Evolutionary conservation across 2,888 invertebrate species (phyloP), one percentile per base, ranked within the genome.

Genomic region (Synanthedon andrenaeformis): DNA sequence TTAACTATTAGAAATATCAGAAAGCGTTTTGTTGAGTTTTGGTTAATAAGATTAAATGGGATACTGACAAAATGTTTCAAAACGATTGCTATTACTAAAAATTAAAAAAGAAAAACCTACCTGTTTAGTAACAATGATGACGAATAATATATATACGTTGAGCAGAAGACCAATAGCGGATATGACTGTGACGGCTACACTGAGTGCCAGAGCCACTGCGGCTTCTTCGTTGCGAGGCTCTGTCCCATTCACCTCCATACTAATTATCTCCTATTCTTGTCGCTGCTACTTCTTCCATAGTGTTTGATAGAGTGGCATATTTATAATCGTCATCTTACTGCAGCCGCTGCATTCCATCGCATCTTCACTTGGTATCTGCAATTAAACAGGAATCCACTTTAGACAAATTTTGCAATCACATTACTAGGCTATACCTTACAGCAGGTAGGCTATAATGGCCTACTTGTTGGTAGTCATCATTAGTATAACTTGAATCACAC

Each of bases 111-210:
- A 35, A 5, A 10, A 35, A 56, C 65, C 67, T 70, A 92, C 92
- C 91, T 92, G 92, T 81, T 91, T 91, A 53, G 92, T 91, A 56
- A 93, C 89, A 52, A 93, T 80, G 56, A 94, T 91, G 67, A 93
- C 89, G 66, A 93, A 88, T 45, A 94, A 82, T 69, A 94, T 91
- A 75, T 93, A 94, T 52, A 89, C 91, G 81, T 94, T 94, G 71
- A 94, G 89, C 62, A 93, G 81, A 61, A 94, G 86, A 64, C 94
- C 94, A 64, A 92, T 79, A 63, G 91, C 85, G 71, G 92, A 91
- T 77, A 92, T 89, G 74, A 92, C 88, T 80, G 91, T 90, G 73
- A 93, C 89, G 68, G 91, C 89, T 66, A 92, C 89, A 77, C 89
- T 90, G 67, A 92, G 89, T 76, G 89, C 89, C 81, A 92, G 87